Evolutionary conservation across 2,113 vertebrate genomes (phyloP).

Genomic region (Mandrillus leucophaeus): DNA sequence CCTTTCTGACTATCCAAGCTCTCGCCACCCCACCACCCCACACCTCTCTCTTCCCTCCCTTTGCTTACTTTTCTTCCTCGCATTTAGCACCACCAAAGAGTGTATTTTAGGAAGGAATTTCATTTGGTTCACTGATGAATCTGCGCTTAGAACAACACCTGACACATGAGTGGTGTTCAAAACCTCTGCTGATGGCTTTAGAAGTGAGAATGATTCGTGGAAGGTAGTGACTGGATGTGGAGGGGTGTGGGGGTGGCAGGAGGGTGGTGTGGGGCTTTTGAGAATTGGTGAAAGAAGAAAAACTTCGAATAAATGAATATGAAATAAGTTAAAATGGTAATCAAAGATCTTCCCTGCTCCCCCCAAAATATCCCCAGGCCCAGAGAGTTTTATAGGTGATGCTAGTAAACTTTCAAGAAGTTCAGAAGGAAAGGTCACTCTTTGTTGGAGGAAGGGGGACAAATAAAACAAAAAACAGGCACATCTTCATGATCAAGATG

Average conservation of each 20-base stretch:
- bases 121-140: neutral
- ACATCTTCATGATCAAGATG: neutral
- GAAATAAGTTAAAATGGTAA: neutral
- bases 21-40: no score
- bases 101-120: neutral
- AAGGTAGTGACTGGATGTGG: no score
- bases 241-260: neutral
- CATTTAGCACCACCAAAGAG: neutral
- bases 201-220: neutral
- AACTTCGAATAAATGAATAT: neutral
- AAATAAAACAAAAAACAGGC: neutral
- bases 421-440: neutral
- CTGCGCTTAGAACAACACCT: neutral
- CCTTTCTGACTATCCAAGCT: neutral
- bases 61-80: neutral
- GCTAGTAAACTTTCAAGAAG: neutral
- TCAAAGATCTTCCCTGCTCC: neutral
- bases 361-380: neutral
- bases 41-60: neutral
- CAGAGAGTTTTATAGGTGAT: neutral
- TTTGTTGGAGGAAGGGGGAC: accelerated
- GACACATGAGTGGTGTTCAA: neutral
- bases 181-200: neutral
- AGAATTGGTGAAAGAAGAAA: neutral
- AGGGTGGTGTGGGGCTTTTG: neutral